Evolutionary conservation across 2,797 vertebrate genomes (phyloP), one percentile per base, ranked within the genome.

Genomic region (Gallirallus australis): DNA sequence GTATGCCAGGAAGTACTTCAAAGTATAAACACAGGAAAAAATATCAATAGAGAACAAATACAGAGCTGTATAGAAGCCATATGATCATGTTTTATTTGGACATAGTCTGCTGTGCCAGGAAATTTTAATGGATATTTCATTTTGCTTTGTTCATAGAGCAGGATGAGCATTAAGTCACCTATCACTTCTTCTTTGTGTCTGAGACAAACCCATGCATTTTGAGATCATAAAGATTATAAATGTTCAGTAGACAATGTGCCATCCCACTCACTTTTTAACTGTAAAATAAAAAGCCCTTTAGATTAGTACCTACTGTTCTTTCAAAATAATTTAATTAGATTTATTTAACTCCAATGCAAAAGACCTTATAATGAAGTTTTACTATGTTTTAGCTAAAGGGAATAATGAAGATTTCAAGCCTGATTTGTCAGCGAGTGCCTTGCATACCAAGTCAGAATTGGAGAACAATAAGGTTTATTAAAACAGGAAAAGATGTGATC

Each of bases 401-500:
- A 79, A 37, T 95, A 95, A 94, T 85, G 72, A 94, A 91, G 80
- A 89, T 93, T 96, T 97, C 65, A 94, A 66, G 72, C 82, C 45
- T 86, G 35, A 52, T 59, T 63, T 95, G 69, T 61, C 45, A 73
- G 47, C 7, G 14, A 88, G 65, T 92, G 82, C 86, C 65, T 76
- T 94, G 95, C 66, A 89, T 91, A 86, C 27, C 54, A 82, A 96
- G 39, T 79, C 84, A 79, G 59, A 94, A 70, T n/a, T 80, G 45
- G 61, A 90, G 91, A 95, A 86, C 72, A 93, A 57, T 33, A 79
- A 53, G 37, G 31, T 87, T 45, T 85, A 84, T 91, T 96, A 94
- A 72, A 95, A 80, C 42, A 93, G 76, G 68, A 90, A 61, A 94
- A 85, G 52, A 94, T 56, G 54, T 28, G 65, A 73, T 87, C 33